Base-by-base conservation (phyloP, 2,888 invertebrate species). In the Psylliodes chrysocephalus region DNA sequence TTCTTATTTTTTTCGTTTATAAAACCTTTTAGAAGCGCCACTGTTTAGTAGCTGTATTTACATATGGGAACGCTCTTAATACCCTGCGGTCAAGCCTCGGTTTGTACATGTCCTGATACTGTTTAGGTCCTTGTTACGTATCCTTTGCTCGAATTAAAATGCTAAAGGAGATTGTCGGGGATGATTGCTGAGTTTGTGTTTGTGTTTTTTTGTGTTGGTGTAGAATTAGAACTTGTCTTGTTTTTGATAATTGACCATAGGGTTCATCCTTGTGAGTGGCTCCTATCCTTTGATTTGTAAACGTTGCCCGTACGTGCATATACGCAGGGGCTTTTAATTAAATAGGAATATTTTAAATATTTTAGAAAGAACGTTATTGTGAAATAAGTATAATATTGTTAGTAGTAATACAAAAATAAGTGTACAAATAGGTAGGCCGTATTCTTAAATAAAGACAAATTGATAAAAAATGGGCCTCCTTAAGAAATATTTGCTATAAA, bases 51-150 rank as follows among this genome's bases (percentile, higher is more conserved):
- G 12, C 40, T n/a, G 18, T 57, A 70, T 71, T 72, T 72, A 67
- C 72, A 72, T 72, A 68, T 68, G 72, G 60, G 68, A 66, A 60
- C 42, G 60, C 22, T 28, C 49, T 15, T 61, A 67, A 64, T 59
- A 51, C 64, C 64, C 60, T 55, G 68, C 64, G 64, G 67, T 63
- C 67, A 51, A 57, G 51, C 68, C 42, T 25, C 55, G 62, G 57
- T 62, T 49, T 65, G 64, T 68, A 63, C 63, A 65, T 35, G 66
- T 59, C 60, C 67, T 67, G 57, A 49, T 49, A 49, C 49, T 30
- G 30, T 54, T 63, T 44, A 35, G 64, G 60, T 64, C 62, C 61
- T 63, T 62, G 66, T 63, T 66, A 63, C 63, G 47, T 60, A 44
- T 66, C 63, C 60, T 60, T 63, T 54, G 44, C 52, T 30, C 51